Conservation (phyloP, 2,888 invertebrate species). For the Rotaria sp. region DNA sequence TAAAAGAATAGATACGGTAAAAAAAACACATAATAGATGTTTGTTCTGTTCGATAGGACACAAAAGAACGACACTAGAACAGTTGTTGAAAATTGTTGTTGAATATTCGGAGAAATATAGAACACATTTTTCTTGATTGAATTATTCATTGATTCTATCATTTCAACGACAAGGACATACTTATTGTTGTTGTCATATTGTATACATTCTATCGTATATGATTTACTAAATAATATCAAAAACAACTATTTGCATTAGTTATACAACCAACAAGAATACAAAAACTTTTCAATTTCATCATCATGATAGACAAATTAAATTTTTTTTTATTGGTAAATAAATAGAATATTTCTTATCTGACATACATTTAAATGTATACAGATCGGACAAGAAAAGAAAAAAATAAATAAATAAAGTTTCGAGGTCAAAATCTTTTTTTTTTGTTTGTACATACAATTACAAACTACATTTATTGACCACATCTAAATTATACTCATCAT, state of each 20-base stretch:
- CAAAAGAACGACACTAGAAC: not conserved
- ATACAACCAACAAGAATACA: too few species aligned
- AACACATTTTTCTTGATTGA: not conserved
- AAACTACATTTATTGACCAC: conserved; percentile 14
- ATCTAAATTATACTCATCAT: not conserved
- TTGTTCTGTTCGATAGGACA: not conserved
- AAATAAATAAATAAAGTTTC: not conserved
- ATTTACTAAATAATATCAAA: not conserved
- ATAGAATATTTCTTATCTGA: not conserved
- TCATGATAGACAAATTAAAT: too few species aligned
- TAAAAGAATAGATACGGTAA: not conserved
- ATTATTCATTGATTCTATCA: not conserved
- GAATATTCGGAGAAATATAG: not conserved
- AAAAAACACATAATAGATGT: not conserved
- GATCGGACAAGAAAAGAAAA: not conserved
- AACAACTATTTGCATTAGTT: too few species aligned
- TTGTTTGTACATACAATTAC: not conserved
- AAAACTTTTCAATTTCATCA: too few species aligned
- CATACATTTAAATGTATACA: not conserved
- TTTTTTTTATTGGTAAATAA: not conserved
- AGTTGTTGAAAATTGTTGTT: not conserved
- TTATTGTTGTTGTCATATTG: not conserved
- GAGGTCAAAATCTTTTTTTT: not conserved
- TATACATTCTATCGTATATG: not conserved
- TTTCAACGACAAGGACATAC: not conserved